Evolutionary conservation across 2,797 vertebrate species (phyloP).

Genomic region (Dendrocincla fuliginosa): DNA sequence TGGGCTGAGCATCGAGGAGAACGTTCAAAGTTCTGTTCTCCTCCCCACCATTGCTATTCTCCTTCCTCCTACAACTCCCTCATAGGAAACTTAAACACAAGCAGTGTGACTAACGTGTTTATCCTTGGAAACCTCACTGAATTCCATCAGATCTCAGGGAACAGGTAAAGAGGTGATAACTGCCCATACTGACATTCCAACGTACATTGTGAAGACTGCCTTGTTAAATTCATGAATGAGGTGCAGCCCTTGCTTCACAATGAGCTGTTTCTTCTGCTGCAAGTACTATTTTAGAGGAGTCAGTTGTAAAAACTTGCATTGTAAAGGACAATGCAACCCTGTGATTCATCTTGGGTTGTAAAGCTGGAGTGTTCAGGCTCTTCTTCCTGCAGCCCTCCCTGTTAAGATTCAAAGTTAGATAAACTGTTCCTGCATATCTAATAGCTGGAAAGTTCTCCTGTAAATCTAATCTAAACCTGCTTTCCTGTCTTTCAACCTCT

Average conservation of each 20-base stretch:
- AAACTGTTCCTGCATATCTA: neutral
- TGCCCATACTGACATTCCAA: neutral
- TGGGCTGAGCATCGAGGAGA: constrained; percentile 23
- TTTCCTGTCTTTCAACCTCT: neutral
- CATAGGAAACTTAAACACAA: neutral
- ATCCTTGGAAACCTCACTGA: neutral
- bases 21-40: neutral
- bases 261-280: neutral
- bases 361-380: neutral
- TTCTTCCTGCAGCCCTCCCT: neutral
- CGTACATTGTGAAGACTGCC: neutral
- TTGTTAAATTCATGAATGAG: neutral
- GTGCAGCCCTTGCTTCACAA: neutral
- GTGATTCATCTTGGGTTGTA: neutral
- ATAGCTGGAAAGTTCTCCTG: neutral
- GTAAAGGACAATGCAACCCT: neutral
- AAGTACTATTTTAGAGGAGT: neutral
- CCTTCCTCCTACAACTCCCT: neutral
- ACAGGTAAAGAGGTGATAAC: neutral
- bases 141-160: neutral
- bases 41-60: constrained; percentile 6
- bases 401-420: neutral
- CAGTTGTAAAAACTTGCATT: neutral
- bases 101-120: neutral
- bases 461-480: neutral